Evolutionary conservation across 2,797 vertebrate species (phyloP).

Genomic region (Antennarius maculatus): DNA sequence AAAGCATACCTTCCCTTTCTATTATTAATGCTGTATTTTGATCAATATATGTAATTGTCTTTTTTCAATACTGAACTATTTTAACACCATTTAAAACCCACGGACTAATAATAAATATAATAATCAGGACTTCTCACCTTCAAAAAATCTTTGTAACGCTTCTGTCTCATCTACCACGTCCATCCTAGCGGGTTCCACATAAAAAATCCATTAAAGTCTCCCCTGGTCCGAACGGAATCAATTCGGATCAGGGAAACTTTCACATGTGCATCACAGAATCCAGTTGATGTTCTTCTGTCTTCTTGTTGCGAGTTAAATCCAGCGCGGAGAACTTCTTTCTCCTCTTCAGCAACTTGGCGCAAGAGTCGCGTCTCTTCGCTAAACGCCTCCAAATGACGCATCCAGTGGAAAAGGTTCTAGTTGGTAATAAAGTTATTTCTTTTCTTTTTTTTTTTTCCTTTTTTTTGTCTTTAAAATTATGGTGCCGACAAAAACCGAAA

Average conservation of each 20-base stretch:
- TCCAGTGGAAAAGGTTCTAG: not conserved
- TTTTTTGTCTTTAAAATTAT: not conserved
- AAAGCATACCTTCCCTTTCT: not conserved
- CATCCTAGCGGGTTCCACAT: conserved; percentile 88
- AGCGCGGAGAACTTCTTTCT: conserved; percentile 26
- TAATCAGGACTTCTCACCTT: conserved; percentile 84
- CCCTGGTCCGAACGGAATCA: conserved; percentile 70
- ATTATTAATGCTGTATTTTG: no score
- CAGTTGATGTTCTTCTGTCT: conserved; percentile 7
- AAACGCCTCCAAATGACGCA: conserved; percentile 35
- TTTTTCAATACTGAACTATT: not conserved
- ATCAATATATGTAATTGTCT: no score
- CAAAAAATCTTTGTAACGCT: conserved; percentile 97
- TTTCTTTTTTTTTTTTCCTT: not conserved
- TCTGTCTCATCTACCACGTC: conserved; percentile 99
- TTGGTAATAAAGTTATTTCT: conserved; percentile 10
- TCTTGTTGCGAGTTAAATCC: conserved; percentile 43
- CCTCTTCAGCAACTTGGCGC: conserved; percentile 25
- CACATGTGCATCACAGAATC: conserved; percentile 68
- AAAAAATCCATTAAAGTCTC: conserved; percentile 84
- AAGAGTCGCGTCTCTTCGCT: conserved; percentile 17
- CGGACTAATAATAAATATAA: not conserved
- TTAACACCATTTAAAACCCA: no score
- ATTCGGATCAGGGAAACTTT: conserved; percentile 76
- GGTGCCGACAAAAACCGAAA: conserved; percentile 9